Percentiles rank a stretch among this genome's conserved stretches.
Evolutionary conservation across 2,888 invertebrate species (phyloP).

Genomic region (Drosophila anceps): DNA sequence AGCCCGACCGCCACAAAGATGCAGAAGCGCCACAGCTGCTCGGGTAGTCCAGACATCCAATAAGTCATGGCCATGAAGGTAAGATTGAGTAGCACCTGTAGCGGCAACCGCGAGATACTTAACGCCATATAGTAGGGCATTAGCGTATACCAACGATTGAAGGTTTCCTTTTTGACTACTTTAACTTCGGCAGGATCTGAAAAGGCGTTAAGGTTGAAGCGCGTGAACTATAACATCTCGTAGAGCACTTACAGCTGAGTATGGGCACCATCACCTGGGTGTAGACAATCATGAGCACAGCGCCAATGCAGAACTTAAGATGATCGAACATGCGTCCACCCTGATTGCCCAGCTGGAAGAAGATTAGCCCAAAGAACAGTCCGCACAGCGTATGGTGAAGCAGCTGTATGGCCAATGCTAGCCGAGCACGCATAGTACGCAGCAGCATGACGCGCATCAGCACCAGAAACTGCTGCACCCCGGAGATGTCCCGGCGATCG

Average conservation of each 20-base stretch:
- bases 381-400: constrained; percentile 88
- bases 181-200: constrained; percentile 90
- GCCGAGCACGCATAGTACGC: constrained; percentile 87
- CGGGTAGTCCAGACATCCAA: constrained; percentile 90
- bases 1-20: constrained; percentile 89
- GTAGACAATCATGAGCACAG: constrained; percentile 89
- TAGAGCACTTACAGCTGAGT: constrained; percentile 87
- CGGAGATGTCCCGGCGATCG: constrained; percentile 86
- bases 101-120: constrained; percentile 88
- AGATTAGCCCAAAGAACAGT: constrained; percentile 86
- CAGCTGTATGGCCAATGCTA: constrained; percentile 88
- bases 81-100: constrained; percentile 87
- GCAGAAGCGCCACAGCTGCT: constrained; percentile 88
- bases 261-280: constrained; percentile 90
- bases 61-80: constrained; percentile 88
- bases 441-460: constrained; percentile 87
- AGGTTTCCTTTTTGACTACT: constrained; percentile 89
- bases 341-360: constrained; percentile 88
- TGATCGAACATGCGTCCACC: constrained; percentile 90
- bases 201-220: not conserved
- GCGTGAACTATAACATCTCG: too few relatives aligned
- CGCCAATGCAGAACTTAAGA: constrained; percentile 89
- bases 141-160: constrained; percentile 89
- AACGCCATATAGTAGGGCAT: constrained; percentile 89
- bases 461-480: constrained; percentile 87